Evolutionary conservation across 2,113 vertebrate genomes (phyloP).

Genomic region (Oncorhynchus masou): DNA sequence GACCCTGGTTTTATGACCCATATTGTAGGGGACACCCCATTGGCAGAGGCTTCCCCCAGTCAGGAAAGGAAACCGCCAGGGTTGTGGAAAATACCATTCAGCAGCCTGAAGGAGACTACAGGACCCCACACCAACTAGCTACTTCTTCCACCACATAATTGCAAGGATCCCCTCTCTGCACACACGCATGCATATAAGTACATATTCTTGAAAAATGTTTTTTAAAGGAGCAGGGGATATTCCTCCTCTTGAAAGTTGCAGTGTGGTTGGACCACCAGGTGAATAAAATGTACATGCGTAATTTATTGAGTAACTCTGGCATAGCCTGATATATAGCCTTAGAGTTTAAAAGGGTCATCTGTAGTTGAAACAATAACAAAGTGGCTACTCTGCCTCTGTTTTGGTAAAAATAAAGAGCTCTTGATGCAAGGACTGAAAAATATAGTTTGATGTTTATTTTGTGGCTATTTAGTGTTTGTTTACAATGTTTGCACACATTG

Average conservation of each 20-base stretch:
- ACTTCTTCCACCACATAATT: slow-evolving; percentile 38
- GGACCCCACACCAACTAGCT: slow-evolving; percentile 52
- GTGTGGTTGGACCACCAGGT: slow-evolving; percentile 7
- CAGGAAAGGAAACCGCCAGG: slow-evolving; percentile 36
- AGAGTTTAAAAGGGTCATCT: slow-evolving; percentile 6
- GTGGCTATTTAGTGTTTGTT: too few relatives aligned
- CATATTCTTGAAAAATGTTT: slow-evolving; percentile 2
- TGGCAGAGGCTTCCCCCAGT: slow-evolving; percentile 52
- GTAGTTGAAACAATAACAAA: too few relatives aligned
- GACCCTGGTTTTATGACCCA: slow-evolving; percentile 42
- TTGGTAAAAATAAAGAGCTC: too few relatives aligned
- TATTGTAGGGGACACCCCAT: slow-evolving; percentile 21
- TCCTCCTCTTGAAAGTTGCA: slow-evolving; percentile 25
- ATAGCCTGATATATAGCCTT: neutral
- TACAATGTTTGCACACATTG: too few relatives aligned
- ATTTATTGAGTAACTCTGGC: neutral
- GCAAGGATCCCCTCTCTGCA: slow-evolving; percentile 12
- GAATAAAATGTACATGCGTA: neutral
- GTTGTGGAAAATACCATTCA: slow-evolving; percentile 39
- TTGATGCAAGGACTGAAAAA: too few relatives aligned
- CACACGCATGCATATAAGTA: neutral
- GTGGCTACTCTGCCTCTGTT: too few relatives aligned
- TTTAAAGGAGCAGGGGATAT: slow-evolving; percentile 14
- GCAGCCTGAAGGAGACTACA: slow-evolving; percentile 29
- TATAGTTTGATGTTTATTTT: too few relatives aligned